Evolutionary conservation across 2,797 vertebrate species (phyloP).

Genomic region (Carcharodon carcharias): DNA sequence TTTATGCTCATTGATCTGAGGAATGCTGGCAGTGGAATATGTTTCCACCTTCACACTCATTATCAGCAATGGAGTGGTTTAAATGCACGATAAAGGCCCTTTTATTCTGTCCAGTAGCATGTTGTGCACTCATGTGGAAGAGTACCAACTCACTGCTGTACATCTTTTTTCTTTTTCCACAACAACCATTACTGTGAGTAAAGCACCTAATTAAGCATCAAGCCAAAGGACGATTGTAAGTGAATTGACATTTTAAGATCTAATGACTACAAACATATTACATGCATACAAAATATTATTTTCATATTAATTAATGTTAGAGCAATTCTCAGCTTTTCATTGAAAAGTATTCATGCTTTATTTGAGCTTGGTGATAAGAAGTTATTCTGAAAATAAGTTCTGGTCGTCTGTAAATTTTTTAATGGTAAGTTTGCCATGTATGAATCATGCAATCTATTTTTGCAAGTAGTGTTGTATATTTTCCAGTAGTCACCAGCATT

Average conservation of each 20-base stretch:
- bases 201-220: not conserved
- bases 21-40: not conserved
- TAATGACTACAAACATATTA: not conserved
- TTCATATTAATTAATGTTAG: not conserved
- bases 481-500: not conserved
- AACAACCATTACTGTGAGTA: not conserved
- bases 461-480: not conserved
- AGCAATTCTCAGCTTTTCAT: not conserved
- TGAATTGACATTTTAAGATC: not conserved
- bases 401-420: not conserved
- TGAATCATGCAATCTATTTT: not conserved
- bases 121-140: not conserved
- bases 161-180: not conserved
- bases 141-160: not conserved
- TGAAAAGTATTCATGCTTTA: not conserved
- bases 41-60: not conserved
- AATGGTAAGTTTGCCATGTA: not conserved
- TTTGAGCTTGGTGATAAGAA: not conserved
- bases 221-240: not conserved
- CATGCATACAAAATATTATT: not conserved
- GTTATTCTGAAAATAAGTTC: not conserved
- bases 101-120: not conserved
- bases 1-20: not conserved
- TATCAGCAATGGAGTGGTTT: not conserved
- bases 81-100: not conserved